Evolutionary conservation across 2,888 invertebrate genomes (phyloP), one percentile per base, ranked within the genome.

Genomic region (Heteropelma amictum): DNA sequence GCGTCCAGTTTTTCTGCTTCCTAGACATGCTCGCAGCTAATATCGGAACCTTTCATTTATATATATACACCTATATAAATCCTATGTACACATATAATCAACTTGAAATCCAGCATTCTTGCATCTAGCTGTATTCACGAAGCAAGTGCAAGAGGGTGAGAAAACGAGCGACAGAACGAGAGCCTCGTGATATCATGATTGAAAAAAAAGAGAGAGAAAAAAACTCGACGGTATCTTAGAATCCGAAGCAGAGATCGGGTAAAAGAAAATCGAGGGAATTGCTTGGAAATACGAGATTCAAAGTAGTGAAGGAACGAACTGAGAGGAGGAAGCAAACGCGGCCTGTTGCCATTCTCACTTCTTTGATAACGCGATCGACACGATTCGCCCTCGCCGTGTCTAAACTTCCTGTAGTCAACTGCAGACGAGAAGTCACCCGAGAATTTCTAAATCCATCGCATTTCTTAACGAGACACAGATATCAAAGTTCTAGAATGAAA

Each of bases 361-460:
- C 63, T 54, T 65, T 42, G 54, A 45, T 65, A 65, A 65, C 33
- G 54, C 28, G 54, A 65, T 65, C 33, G 19, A 8, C 58, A 21
- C 0, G 53, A 30, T 19, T 30, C 21, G 6, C 30, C 19, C 28
- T 54, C 33, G 19, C n/a, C 23, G 14, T 26, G 35, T 28, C 7
- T 30, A 7, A n/a, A n/a, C n/a, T n/a, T n/a, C n/a, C n/a, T n/a
- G n/a, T n/a, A n/a, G n/a, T n/a, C n/a, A n/a, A n/a, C n/a, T n/a
- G n/a, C n/a, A n/a, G n/a, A n/a, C n/a, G 23, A 19, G 23, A 28
- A 19, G 28, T 45, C 23, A 30, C 26, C 14, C 23, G 38, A 23
- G 33, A 40, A 73, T 26, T 12, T 49, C 23, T 10, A 28, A 7
- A 60, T 33, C 35, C 2, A 19, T 38, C n/a, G 12, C 38, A 14